Base-by-base conservation (phyloP, 2,888 invertebrate genomes). In the Cenopis cana region DNA sequence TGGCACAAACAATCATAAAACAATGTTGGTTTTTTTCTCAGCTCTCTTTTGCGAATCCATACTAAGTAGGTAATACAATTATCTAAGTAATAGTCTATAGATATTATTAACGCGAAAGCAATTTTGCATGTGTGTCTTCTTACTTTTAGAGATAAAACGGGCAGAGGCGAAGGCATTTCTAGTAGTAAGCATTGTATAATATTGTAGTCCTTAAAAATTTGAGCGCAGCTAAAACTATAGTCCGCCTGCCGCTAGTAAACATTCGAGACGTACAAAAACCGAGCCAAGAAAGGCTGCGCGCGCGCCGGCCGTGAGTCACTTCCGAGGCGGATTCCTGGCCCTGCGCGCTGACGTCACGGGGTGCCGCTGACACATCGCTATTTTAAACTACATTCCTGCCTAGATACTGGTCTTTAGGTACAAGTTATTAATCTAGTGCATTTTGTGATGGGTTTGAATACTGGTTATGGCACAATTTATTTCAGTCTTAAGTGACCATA, bases 281-380 rank as follows among this genome's bases (percentile, higher is more conserved):
- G 60, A 41, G 24, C 52, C 52, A 54, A 38, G 60, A 41, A 60
- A 68, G 68, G 68, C 41, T 68, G 52, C 59, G 68, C 60, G 59
- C 60, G 57, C 33, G 54, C 52, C 76, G 73, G 56, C 77, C 72
- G 76, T 89, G 89, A 90, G 77, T 90, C 90, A 90, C 82, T 85
- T 90, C 90, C 89, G 89, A 85, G 72, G 82, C 81, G 82, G 80
- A 88, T 89, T 87, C 89, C 85, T 84, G 79, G 74, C 20, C 46
- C 46, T 89, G 89, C n/a, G 46, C 46, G n/a, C 46, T 46, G 46
- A 90, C 91, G 89, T 90, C 89, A 90, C 85, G 79, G 90, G 90
- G 85, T 82, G 79, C 79, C 78, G 83, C 85, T 71, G 62, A 69
- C 71, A 72, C 77, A 73, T 77, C 75, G 82, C 83, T 85, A 86